phyloP scores from a whole-genome alignment of 2,113 vertebrate species.

The Chaenocephalus aceratus region DNA sequence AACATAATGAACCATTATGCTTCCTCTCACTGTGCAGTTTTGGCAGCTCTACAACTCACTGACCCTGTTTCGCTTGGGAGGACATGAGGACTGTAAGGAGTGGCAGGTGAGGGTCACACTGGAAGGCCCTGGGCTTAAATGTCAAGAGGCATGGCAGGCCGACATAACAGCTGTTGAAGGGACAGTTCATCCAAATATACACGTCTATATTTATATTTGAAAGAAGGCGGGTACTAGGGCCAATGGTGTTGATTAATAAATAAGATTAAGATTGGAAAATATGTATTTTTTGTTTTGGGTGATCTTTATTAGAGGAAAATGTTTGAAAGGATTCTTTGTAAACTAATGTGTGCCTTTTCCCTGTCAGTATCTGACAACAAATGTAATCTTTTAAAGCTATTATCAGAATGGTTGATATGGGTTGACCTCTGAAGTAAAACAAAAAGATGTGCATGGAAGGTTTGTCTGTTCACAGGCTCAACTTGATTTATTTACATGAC shows the following conservation, averaged over 20 bases:
- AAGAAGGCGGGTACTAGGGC: too few relatives aligned
- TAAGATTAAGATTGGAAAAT: too few relatives aligned
- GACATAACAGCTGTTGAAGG: neutral
- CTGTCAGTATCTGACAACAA: neutral
- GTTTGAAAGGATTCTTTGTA: neutral
- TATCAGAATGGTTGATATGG: neutral
- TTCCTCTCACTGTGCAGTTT: slow-evolving; percentile 85
- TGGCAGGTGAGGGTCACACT: slow-evolving; percentile 89
- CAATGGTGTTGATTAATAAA: too few relatives aligned
- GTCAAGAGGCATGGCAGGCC: neutral
- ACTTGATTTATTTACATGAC: neutral
- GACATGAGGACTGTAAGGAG: slow-evolving; percentile 92
- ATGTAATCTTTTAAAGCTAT: neutral
- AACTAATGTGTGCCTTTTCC: neutral
- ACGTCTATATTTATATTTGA: too few relatives aligned
- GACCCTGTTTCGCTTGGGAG: slow-evolving; percentile 91
- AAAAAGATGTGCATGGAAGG: neutral
- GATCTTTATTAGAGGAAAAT: neutral
- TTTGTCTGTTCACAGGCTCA: neutral
- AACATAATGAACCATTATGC: slow-evolving; percentile 18
- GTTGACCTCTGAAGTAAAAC: neutral
- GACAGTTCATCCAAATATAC: too few relatives aligned
- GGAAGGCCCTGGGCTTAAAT: neutral
- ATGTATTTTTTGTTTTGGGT: too few relatives aligned
- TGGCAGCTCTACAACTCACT: slow-evolving; percentile 98